Percentiles rank a stretch among this genome's conserved stretches.
phyloP scores from a whole-genome alignment of 1,140 invertebrate species.

The Cryptotermes secundus region DNA sequence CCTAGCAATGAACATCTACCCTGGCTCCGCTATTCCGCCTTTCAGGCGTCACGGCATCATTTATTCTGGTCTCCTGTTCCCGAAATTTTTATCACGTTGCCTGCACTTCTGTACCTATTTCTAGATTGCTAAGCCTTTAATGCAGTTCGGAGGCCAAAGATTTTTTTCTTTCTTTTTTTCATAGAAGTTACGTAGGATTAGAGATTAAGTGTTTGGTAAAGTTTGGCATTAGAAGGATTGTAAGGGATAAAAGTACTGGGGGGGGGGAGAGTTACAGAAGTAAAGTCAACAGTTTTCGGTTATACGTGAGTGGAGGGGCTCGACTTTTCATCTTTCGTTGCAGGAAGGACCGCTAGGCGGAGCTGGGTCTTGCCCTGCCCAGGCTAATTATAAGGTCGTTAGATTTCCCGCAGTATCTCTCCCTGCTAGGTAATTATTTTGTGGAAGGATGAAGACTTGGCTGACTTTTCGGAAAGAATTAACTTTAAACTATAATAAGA shows the following conservation, averaged over 20 bases:
- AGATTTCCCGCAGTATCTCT: neutral
- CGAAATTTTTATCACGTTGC: neutral
- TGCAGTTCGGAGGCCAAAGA: neutral
- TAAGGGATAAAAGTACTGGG: neutral
- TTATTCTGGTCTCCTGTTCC: no score
- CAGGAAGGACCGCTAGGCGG: neutral
- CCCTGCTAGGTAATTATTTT: neutral
- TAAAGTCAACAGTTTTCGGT: neutral
- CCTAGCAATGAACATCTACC: no score
- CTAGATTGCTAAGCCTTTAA: neutral
- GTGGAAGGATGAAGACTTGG: neutral
- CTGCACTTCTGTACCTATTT: neutral
- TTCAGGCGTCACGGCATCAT: no score
- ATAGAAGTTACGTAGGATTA: neutral
- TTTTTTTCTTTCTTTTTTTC: no score
- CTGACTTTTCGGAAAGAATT: slow-evolving; percentile 3
- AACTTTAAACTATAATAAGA: slow-evolving; percentile 7
- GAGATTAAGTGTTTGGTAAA: neutral
- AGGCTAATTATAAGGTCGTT: neutral
- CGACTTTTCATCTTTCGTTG: neutral
- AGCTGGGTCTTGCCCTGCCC: neutral
- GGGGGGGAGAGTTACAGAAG: neutral
- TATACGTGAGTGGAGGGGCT: neutral
- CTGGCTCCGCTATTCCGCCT: no score
- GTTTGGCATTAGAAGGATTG: neutral